Evolutionary conservation across 2,797 vertebrate species (phyloP).

Genomic region (Sebastes kiyomatsui): DNA sequence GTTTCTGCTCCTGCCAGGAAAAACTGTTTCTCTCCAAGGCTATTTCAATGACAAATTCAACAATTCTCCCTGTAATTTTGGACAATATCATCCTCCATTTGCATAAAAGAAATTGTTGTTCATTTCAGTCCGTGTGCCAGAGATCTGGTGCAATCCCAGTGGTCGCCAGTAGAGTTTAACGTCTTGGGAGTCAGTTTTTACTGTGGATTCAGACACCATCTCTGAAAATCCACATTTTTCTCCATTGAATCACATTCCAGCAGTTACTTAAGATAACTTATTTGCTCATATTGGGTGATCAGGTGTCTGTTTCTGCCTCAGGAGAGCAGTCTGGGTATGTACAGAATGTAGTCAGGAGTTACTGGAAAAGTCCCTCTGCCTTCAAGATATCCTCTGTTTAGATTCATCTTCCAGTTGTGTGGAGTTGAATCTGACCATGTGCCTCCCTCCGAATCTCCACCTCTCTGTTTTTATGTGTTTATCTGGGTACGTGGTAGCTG

Average conservation of each 20-base stretch:
- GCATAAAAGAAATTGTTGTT: slow-evolving; percentile 70
- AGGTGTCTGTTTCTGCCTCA: slow-evolving; percentile 37
- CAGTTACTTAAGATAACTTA: slow-evolving; percentile 15
- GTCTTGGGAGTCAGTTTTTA: slow-evolving; percentile 8
- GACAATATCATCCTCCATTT: slow-evolving; percentile 61
- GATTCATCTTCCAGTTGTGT: slow-evolving; percentile 18
- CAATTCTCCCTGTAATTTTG: slow-evolving; percentile 57
- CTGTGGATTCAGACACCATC: background rate
- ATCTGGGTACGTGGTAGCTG: background rate
- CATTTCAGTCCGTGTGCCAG: slow-evolving; percentile 28
- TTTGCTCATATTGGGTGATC: slow-evolving; percentile 12
- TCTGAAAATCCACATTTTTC: background rate
- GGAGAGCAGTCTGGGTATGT: slow-evolving; percentile 1
- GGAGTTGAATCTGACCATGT: slow-evolving; percentile 38
- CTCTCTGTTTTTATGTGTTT: slow-evolving; percentile 10
- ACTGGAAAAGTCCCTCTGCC: slow-evolving; percentile 38
- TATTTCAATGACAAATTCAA: slow-evolving; percentile 56
- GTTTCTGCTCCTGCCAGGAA: slow-evolving; percentile 49
- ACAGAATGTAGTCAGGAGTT: slow-evolving; percentile 27
- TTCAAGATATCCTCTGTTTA: slow-evolving; percentile 35
- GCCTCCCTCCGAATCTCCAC: slow-evolving; percentile 9
- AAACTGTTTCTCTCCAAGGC: slow-evolving; percentile 54
- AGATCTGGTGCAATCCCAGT: slow-evolving; percentile 26
- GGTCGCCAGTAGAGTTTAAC: slow-evolving; percentile 19
- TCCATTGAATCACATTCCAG: slow-evolving; percentile 19